Percentiles rank a stretch among this genome's conserved stretches.
Conservation (phyloP, 2,888 invertebrate genomes). For the Leptopterna dolabrata region DNA sequence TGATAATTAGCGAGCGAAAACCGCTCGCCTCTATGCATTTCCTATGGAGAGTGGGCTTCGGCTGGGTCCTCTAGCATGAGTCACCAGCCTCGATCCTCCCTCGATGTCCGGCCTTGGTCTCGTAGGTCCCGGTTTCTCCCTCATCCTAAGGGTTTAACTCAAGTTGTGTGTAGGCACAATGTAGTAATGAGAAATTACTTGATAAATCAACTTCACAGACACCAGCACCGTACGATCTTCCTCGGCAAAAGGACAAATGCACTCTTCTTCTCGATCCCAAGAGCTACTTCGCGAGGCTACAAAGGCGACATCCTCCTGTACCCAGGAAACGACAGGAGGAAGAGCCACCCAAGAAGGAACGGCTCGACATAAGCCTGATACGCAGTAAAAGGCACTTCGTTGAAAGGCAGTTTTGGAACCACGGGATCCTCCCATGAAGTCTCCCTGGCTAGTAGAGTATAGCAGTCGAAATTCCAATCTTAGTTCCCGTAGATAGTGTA, state of each 20-base stretch:
- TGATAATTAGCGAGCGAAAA: too few species aligned
- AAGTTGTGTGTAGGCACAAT: too few species aligned
- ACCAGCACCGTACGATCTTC: not conserved
- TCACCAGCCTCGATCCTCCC: too few species aligned
- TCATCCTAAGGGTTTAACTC: too few species aligned
- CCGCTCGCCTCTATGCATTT: too few species aligned
- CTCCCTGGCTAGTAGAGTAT: not conserved
- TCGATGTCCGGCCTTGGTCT: too few species aligned
- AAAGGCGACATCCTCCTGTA: constrained; percentile 4
- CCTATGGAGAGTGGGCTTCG: too few species aligned
- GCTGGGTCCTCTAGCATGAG: too few species aligned
- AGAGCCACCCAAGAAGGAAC: not conserved
- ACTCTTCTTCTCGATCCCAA: constrained; percentile 7
- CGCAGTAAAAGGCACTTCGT: not conserved
- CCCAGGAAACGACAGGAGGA: not conserved
- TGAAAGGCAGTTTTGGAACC: not conserved
- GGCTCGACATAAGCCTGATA: not conserved
- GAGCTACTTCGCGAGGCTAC: not conserved
- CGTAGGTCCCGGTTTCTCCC: too few species aligned
- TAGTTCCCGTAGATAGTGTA: too few species aligned
- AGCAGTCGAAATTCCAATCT: not conserved
- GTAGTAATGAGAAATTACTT: too few species aligned
- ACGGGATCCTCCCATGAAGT: not conserved
- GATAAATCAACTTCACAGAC: not conserved
- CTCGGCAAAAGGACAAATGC: constrained; percentile 14